A percentile compares a stretch with the other conserved stretches of the same genome.
phyloP scores from a whole-genome alignment of 1,140 invertebrate species.

The Drosophila ogumai region DNA sequence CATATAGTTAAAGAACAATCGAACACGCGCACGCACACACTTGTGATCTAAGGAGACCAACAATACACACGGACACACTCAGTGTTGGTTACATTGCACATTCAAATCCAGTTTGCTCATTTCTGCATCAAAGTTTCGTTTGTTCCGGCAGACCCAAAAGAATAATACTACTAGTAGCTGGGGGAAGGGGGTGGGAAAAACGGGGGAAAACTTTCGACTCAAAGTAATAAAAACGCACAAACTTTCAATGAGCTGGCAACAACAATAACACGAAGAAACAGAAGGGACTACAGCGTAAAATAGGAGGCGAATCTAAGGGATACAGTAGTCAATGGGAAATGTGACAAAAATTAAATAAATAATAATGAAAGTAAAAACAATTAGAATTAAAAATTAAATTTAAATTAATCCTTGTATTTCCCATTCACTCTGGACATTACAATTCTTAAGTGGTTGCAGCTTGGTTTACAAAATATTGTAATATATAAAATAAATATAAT shows the following conservation, averaged over 20 bases:
- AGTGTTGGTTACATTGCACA: slow-evolving; percentile 35
- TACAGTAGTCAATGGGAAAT: slow-evolving; percentile 1
- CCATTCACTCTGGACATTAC: neutral
- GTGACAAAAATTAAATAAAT: neutral
- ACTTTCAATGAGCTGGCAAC: slow-evolving; percentile 75
- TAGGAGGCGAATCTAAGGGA: neutral
- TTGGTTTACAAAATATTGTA: neutral
- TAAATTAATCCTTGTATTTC: no score
- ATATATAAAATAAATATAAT: no score
- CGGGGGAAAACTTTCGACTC: slow-evolving; percentile 53
- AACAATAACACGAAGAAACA: slow-evolving; percentile 43
- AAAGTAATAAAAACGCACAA: slow-evolving; percentile 81
- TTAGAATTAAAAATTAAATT: neutral
- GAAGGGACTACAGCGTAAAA: slow-evolving; percentile 10
- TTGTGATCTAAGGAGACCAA: slow-evolving; percentile 4
- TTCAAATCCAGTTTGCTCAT: slow-evolving; percentile 44
- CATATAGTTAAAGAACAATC: slow-evolving; percentile 24
- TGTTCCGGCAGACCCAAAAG: slow-evolving; percentile 42
- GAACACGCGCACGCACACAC: slow-evolving; percentile 25
- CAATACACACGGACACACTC: slow-evolving; percentile 36
- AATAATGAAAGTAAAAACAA: neutral
- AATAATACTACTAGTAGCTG: slow-evolving; percentile 56
- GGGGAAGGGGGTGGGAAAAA: neutral
- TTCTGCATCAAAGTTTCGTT: slow-evolving; percentile 56
- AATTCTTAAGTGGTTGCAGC: neutral